These are phyloP conservation scores for Drosophila takahashii DNA, from an alignment of 1,140 invertebrate species.

Conservation along the genomic window DNA sequence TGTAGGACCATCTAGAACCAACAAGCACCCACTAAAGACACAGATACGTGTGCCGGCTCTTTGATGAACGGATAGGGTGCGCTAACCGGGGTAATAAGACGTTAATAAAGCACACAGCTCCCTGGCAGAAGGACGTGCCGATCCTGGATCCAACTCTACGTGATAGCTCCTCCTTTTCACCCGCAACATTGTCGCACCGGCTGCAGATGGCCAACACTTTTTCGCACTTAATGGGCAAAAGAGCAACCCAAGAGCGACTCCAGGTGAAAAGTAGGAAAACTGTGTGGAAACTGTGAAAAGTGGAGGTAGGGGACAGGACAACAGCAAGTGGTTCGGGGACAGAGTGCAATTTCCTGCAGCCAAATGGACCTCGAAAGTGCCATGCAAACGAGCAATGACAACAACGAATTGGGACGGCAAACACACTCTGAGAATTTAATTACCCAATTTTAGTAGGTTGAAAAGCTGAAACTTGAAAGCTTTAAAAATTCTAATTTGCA, in stretches of 20 bases:
- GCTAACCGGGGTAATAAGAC: constrained; percentile 52
- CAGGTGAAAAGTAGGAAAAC: constrained; percentile 25
- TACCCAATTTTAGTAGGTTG: background rate
- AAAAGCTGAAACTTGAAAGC: background rate
- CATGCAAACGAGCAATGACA: constrained; percentile 55
- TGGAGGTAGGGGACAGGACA: background rate
- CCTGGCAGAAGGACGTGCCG: constrained; percentile 17
- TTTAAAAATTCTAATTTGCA: too few species aligned
- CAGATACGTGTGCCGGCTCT: constrained; percentile 18
- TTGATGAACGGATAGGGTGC: constrained; percentile 13
- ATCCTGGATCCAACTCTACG: constrained; percentile 20
- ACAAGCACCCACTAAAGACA: constrained; percentile 8
- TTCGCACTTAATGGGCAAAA: constrained; percentile 60
- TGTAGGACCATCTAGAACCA: background rate
- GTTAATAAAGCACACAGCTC: constrained; percentile 59
- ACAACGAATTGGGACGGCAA: constrained; percentile 3
- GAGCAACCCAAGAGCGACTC: constrained; percentile 34
- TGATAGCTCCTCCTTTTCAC: constrained; percentile 29
- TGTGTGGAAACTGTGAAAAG: constrained; percentile 1
- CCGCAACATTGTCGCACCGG: constrained; percentile 53
- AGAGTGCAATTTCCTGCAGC: constrained; percentile 76
- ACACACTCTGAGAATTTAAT: constrained; percentile 43
- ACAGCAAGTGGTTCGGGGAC: constrained; percentile 19
- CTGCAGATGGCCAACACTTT: constrained; percentile 63
- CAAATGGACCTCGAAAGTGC: constrained; percentile 83